A percentile compares a stretch with the other conserved stretches of the same genome.
Conservation (phyloP, 23 tunicate species). For the Styela plicata region DNA sequence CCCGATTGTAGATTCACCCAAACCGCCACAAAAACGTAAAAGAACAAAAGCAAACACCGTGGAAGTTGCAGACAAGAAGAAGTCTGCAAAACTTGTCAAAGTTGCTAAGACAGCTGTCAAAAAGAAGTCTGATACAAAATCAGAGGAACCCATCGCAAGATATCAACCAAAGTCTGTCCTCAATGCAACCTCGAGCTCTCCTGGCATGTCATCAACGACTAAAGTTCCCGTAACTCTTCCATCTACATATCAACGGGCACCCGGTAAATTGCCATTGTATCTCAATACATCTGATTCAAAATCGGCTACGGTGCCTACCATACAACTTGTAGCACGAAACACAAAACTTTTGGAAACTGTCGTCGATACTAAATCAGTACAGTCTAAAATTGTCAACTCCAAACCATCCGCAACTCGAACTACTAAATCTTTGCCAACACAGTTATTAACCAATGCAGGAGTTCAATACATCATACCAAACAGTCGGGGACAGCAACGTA, state of each 20-base stretch:
- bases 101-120: slow-evolving; percentile 18
- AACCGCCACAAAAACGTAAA: slow-evolving; percentile 3
- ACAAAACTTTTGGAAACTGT: slow-evolving; percentile 1
- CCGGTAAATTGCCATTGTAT: slow-evolving; percentile 75
- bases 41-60: slow-evolving; percentile 27
- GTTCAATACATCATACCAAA: slow-evolving; percentile 47
- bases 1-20: not conserved
- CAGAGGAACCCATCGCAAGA: slow-evolving; percentile 8
- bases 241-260: slow-evolving; percentile 34
- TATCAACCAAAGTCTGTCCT: slow-evolving; percentile 40
- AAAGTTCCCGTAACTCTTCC: not conserved
- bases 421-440: slow-evolving; percentile 32
- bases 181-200: not conserved
- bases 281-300: slow-evolving; percentile 43
- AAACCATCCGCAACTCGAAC: slow-evolving; percentile 6
- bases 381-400: slow-evolving; percentile 24
- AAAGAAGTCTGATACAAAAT: slow-evolving; percentile 24
- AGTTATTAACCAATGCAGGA: slow-evolving; percentile 33
- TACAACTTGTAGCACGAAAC: slow-evolving; percentile 54
- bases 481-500: slow-evolving; percentile 28
- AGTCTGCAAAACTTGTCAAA: slow-evolving; percentile 17
- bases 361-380: slow-evolving; percentile 2
- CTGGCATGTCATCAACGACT: not conserved
- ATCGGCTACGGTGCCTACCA: slow-evolving; percentile 60
- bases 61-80: slow-evolving; percentile 19